phyloP scores from a whole-genome alignment of 2,113 vertebrate genomes.

The Haliaeetus leucogaster region DNA sequence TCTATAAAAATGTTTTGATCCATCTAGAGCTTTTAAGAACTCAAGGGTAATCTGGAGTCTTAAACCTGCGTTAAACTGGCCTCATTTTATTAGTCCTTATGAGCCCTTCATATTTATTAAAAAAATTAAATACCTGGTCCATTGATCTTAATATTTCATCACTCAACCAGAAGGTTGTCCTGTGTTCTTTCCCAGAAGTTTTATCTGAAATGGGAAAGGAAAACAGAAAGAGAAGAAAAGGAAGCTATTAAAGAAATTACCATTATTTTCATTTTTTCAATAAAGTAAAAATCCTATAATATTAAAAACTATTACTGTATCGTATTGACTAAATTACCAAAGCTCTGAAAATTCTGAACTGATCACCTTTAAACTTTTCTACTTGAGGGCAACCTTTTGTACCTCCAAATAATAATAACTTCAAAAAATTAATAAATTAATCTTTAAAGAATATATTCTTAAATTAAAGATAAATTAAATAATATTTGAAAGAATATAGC shows the following conservation, averaged over 20 bases:
- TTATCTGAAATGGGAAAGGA: not conserved
- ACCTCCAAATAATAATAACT: not conserved
- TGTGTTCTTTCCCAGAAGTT: not conserved
- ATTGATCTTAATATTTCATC: not conserved
- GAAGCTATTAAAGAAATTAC: not conserved
- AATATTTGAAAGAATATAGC: not conserved
- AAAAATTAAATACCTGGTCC: conserved; percentile 9
- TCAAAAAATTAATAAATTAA: not conserved
- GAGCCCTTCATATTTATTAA: not conserved
- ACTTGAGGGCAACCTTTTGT: not conserved
- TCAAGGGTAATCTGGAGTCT: not conserved
- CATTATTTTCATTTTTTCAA: not conserved
- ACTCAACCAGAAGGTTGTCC: not conserved
- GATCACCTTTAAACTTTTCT: not conserved
- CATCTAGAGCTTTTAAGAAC: not conserved
- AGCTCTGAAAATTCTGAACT: not conserved
- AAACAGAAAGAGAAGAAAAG: not conserved
- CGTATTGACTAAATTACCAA: not conserved
- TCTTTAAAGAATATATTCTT: not conserved
- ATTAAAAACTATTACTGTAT: not conserved
- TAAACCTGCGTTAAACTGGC: not conserved
- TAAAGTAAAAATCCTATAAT: not conserved
- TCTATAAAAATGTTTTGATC: not conserved
- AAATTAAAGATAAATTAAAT: not conserved
- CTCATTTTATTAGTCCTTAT: not conserved